phyloP scores from a whole-genome alignment of 2,888 invertebrate species.

The Morpho helenor region DNA sequence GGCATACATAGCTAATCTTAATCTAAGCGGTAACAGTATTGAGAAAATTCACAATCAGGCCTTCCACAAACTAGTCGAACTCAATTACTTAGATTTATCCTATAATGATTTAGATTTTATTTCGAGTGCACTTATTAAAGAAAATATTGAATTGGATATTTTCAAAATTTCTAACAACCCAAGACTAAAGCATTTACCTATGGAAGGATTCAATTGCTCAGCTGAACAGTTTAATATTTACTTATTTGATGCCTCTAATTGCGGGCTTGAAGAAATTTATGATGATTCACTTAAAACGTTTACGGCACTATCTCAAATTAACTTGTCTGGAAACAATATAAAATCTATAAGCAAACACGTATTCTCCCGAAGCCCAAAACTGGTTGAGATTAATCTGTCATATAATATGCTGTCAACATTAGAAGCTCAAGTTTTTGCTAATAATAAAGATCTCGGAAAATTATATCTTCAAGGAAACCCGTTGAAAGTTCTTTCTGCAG shows the following conservation, averaged over 20 bases:
- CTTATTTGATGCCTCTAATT: conserved; percentile 86
- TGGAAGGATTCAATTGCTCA: conserved; percentile 81
- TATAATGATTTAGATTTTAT: conserved; percentile 84
- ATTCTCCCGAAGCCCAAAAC: conserved; percentile 75
- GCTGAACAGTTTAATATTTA: conserved; percentile 82
- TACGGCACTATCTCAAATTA: conserved; percentile 83
- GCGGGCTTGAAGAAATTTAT: conserved; percentile 81
- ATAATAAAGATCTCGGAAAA: conserved; percentile 82
- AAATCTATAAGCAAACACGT: conserved; percentile 76
- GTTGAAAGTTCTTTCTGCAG: conserved; percentile 81
- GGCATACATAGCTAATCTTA: conserved; percentile 81
- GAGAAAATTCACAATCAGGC: conserved; percentile 83
- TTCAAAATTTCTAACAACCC: conserved; percentile 86
- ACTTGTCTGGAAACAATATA: conserved; percentile 83
- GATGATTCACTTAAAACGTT: conserved; percentile 84
- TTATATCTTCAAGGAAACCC: conserved; percentile 87
- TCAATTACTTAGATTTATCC: conserved; percentile 86
- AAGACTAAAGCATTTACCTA: conserved; percentile 82
- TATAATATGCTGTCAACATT: conserved; percentile 83
- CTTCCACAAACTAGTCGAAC: conserved; percentile 81
- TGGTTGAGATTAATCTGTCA: conserved; percentile 85
- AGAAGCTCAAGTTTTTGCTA: conserved; percentile 81
- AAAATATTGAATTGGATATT: conserved; percentile 84
- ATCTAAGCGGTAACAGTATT: conserved; percentile 84
- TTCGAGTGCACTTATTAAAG: conserved; percentile 83